Conservation (phyloP, 1,140 invertebrate species). For the Lasioglossum baleicum region DNA sequence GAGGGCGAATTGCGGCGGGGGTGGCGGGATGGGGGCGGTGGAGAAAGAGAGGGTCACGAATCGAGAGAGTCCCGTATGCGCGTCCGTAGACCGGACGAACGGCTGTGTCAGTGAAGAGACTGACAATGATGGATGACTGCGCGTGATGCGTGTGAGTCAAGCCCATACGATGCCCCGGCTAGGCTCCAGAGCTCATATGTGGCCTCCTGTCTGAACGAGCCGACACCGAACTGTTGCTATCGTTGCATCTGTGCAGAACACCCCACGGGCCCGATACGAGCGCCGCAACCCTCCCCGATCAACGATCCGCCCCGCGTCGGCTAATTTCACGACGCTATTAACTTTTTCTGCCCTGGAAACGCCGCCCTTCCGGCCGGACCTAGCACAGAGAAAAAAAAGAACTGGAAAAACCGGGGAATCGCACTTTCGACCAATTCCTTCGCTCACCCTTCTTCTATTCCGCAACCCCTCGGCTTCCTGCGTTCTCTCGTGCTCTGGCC, state of each 20-base stretch:
- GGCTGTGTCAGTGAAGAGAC: conserved; percentile 67
- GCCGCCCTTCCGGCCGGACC: conserved; percentile 32
- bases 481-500: too few relatives aligned
- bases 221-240: conserved; percentile 76
- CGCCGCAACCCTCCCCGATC: conserved; percentile 53
- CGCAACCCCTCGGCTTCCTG: not conserved
- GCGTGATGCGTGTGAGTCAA: conserved; percentile 77
- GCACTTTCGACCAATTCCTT: conserved; percentile 39
- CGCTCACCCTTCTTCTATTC: conserved; percentile 9
- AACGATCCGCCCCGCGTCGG: conserved; percentile 48
- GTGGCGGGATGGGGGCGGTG: not conserved
- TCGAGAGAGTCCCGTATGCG: conserved; percentile 55
- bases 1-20: too few relatives aligned
- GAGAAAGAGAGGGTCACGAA: conserved; percentile 40
- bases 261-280: conserved; percentile 65
- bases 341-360: conserved; percentile 66
- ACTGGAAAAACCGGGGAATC: conserved; percentile 41
- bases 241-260: conserved; percentile 77
- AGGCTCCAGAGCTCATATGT: conserved; percentile 72
- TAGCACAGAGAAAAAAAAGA: conserved; percentile 4
- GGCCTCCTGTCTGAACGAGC: conserved; percentile 68
- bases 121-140: conserved; percentile 79
- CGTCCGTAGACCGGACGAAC: conserved; percentile 58
- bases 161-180: conserved; percentile 73
- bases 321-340: conserved; percentile 76